These are phyloP conservation scores for Agriopis aurantiaria DNA, from an alignment of 2,888 invertebrate genomes.

Conservation along the genomic window DNA sequence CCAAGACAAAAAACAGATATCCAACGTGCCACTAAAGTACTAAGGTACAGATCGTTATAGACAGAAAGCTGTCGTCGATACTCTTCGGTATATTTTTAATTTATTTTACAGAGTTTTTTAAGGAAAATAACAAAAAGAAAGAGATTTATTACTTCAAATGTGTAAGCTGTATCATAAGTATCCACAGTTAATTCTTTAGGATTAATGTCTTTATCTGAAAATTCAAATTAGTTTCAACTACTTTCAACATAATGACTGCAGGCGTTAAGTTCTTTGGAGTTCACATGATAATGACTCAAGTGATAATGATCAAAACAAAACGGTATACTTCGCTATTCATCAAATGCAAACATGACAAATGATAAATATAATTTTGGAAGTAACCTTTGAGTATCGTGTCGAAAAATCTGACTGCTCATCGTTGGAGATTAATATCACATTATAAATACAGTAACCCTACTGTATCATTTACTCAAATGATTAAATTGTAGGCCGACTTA, in stretches of 20 bases:
- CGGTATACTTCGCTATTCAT: constrained; percentile 53
- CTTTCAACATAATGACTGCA: constrained; percentile 48
- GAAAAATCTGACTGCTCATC: constrained; percentile 76
- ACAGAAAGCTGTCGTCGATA: no score
- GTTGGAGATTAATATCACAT: constrained; percentile 52
- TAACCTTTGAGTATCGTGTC: constrained; percentile 69
- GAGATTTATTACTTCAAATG: neutral
- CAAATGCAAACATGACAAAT: constrained; percentile 69
- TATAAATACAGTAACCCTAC: constrained; percentile 25
- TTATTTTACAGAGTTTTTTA: no score
- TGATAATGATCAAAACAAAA: constrained; percentile 56
- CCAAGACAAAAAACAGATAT: no score
- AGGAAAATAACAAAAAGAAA: no score
- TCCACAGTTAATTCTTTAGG: constrained; percentile 8
- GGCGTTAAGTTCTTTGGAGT: constrained; percentile 48
- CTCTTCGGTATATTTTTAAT: no score
- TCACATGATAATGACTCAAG: constrained; percentile 44
- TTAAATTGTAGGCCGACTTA: no score
- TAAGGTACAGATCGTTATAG: no score
- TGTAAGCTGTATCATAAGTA: neutral
- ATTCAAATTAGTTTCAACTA: constrained; percentile 39
- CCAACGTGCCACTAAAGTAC: no score
- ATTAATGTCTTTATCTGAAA: constrained; percentile 51
- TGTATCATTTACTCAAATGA: no score
- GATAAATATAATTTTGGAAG: constrained; percentile 68